A percentile compares a stretch with the other conserved stretches of the same genome.
phyloP scores from a whole-genome alignment of 2,888 invertebrate species.

The Noctua janthe region DNA sequence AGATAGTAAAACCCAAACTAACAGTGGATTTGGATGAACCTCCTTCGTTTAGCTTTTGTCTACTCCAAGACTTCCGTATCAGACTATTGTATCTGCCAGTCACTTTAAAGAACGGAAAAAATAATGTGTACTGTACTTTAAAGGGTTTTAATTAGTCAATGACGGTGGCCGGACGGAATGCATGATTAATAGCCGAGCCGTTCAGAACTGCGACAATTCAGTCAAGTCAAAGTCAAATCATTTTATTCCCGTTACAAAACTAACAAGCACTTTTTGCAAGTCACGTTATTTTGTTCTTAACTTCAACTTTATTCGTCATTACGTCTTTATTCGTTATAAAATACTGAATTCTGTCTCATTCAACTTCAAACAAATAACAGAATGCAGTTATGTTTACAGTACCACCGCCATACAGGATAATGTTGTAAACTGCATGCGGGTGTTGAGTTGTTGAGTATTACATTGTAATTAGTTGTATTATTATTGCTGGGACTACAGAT shows the following conservation, averaged over 20 bases:
- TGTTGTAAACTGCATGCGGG: neutral
- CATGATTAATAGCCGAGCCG: neutral
- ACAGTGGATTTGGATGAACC: neutral
- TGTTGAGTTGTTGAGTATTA: neutral
- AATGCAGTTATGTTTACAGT: neutral
- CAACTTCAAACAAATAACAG: neutral
- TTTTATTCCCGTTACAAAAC: neutral
- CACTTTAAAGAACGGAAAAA: too few species aligned
- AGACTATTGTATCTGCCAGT: too few species aligned
- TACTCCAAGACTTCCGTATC: too few species aligned
- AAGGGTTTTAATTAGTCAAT: conserved; percentile 4
- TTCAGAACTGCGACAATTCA: neutral
- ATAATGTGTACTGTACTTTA: too few species aligned
- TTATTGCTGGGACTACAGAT: neutral
- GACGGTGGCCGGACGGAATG: neutral
- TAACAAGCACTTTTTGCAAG: neutral
- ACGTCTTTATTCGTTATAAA: neutral
- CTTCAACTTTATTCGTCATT: neutral
- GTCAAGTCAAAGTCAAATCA: conserved; percentile 4
- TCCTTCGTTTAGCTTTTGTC: neutral
- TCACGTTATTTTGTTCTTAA: neutral
- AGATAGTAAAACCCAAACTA: neutral
- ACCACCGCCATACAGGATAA: neutral
- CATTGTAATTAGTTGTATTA: too few species aligned
- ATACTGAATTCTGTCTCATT: neutral